Evolutionary conservation across 2,888 invertebrate species (phyloP).

Genomic region (Pyrocoelia pectoralis): DNA sequence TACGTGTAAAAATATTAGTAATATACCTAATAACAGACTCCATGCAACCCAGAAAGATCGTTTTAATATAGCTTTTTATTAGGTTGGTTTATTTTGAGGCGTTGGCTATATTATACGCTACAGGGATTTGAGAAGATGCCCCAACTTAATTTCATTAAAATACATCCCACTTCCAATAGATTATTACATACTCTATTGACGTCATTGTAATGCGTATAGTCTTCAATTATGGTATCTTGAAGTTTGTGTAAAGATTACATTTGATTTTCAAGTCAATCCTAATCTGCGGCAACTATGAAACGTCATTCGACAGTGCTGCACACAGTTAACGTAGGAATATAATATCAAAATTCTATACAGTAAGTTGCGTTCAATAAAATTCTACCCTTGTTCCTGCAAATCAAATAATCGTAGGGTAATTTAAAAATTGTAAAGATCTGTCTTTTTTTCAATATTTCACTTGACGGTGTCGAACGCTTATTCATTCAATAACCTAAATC

Average conservation of each 20-base stretch:
- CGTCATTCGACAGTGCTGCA: too few species aligned
- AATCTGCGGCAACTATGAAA: neutral
- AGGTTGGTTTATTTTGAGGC: slow-evolving; percentile 28
- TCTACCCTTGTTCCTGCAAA: too few species aligned
- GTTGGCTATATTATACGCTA: slow-evolving; percentile 18
- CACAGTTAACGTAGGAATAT: too few species aligned
- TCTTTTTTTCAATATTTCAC: too few species aligned
- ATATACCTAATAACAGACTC: neutral
- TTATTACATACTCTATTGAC: slow-evolving; percentile 17
- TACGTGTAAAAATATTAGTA: slow-evolving; percentile 25
- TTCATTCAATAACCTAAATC: too few species aligned
- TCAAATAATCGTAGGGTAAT: too few species aligned
- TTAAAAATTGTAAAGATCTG: too few species aligned
- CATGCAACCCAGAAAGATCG: slow-evolving; percentile 17
- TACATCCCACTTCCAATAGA: slow-evolving; percentile 14
- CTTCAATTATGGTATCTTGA: too few species aligned
- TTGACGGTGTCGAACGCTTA: too few species aligned
- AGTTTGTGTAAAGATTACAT: too few species aligned
- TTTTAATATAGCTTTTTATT: slow-evolving; percentile 32
- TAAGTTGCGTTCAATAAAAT: too few species aligned
- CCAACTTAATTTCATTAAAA: slow-evolving; percentile 26
- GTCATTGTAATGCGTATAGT: slow-evolving; percentile 8
- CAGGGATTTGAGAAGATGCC: slow-evolving; percentile 23
- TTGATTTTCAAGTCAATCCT: neutral
- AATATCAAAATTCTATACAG: too few species aligned